A percentile compares a stretch with the other conserved stretches of the same genome.
phyloP scores from a whole-genome alignment of 2,797 vertebrate genomes.

The Octomys mimax region DNA sequence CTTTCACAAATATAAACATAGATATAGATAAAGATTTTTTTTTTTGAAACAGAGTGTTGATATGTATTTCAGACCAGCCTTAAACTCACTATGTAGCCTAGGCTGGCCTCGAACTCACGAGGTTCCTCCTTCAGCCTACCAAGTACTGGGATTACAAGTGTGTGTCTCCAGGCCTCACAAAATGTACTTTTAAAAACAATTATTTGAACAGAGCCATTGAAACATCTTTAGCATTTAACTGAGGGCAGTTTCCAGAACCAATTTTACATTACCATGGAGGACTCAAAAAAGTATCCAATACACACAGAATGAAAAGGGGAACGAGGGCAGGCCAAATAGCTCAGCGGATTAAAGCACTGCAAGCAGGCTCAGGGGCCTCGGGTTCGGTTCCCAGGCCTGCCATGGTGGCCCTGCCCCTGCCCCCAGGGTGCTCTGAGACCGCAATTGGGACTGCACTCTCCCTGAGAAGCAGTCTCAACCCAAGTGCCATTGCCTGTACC shows the following conservation, averaged over 20 bases:
- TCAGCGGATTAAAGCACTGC: too few relatives aligned
- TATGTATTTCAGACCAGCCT: not conserved
- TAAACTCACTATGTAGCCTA: not conserved
- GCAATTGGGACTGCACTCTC: too few relatives aligned
- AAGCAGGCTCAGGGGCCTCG: too few relatives aligned
- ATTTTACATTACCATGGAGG: not conserved
- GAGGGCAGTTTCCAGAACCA: not conserved
- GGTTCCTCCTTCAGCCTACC: not conserved
- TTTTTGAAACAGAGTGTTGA: not conserved
- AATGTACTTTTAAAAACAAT: constrained; percentile 5
- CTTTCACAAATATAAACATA: not conserved
- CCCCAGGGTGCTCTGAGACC: too few relatives aligned
- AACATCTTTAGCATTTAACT: not conserved
- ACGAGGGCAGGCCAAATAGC: too few relatives aligned
- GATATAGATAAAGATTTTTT: too few relatives aligned
- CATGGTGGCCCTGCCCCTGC: too few relatives aligned
- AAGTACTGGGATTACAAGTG: not conserved
- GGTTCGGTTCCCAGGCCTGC: too few relatives aligned
- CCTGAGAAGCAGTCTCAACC: rapidly evolving
- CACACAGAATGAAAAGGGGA: not conserved
- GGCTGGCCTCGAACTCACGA: not conserved
- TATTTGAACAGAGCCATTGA: not conserved
- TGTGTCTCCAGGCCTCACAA: not conserved
- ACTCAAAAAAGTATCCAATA: not conserved
- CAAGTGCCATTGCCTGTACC: not conserved